These are phyloP conservation scores for Latrodectus hesperus DNA, from an alignment of 2,888 invertebrate species.

Conservation along the genomic window DNA sequence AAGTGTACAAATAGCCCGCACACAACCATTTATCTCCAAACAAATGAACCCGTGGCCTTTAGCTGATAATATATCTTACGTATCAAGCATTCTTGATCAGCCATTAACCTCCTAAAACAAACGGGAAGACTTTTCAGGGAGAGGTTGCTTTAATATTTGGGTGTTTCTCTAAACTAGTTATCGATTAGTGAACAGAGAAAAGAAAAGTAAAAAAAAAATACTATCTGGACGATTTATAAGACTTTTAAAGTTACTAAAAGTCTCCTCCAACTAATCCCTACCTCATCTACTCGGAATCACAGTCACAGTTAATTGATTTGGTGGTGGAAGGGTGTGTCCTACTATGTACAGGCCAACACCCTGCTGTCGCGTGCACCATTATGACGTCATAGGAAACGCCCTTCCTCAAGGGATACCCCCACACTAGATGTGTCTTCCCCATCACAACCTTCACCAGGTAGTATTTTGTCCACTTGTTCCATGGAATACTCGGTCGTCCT, in stretches of 20 bases:
- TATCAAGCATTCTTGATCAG: not conserved
- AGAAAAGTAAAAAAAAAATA: not conserved
- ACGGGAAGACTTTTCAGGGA: not conserved
- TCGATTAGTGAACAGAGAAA: conserved; percentile 4
- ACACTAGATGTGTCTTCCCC: not conserved
- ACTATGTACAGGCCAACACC: conserved; percentile 56
- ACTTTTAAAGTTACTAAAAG: conserved; percentile 13
- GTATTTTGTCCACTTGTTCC: conserved; percentile 42
- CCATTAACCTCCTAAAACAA: not conserved
- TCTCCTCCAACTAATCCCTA: conserved; percentile 23
- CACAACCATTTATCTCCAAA: not conserved
- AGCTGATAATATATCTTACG: not conserved
- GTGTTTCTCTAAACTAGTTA: conserved; percentile 18
- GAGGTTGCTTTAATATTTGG: conserved; percentile 10
- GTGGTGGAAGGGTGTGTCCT: conserved; percentile 54
- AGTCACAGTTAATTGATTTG: conserved; percentile 53
- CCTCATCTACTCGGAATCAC: conserved; percentile 48
- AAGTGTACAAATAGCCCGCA: no score
- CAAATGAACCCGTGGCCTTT: conserved; percentile 5
- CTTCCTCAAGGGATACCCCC: conserved; percentile 58
- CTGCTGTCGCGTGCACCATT: conserved; percentile 59
- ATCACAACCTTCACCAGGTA: conserved; percentile 9
- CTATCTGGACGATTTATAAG: conserved; percentile 8
- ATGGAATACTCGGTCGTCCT: not conserved
- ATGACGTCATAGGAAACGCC: conserved; percentile 66